A percentile compares a stretch with the other conserved stretches of the same genome.
phyloP scores from a whole-genome alignment of 2,113 vertebrate species.

The Chamaea fasciata region DNA sequence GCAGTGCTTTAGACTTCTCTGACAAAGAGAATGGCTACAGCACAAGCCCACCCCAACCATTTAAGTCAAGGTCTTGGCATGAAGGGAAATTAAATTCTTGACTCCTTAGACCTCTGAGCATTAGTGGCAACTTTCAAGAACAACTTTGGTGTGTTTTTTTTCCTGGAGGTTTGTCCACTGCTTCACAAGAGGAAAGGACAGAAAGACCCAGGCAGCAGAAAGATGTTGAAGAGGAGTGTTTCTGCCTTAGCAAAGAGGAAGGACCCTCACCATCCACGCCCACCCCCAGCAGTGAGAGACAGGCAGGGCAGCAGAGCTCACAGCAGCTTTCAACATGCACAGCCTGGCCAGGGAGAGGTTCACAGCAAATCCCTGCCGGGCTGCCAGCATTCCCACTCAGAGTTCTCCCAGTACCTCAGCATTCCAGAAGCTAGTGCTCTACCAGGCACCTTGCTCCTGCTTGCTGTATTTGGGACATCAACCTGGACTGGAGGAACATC shows the following conservation, averaged over 20 bases:
- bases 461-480: background rate
- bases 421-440: background rate
- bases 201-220: background rate
- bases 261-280: background rate
- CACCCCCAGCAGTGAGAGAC: fast-evolving
- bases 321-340: background rate
- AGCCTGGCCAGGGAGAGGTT: background rate
- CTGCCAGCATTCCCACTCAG: background rate
- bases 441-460: background rate
- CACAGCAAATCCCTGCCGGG: background rate
- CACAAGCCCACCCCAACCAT: background rate
- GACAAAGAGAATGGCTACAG: background rate
- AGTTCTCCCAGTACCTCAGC: fast-evolving
- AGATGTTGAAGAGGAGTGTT: background rate
- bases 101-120: background rate
- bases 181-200: background rate
- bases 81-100: background rate
- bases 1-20: background rate
- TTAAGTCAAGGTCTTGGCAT: background rate
- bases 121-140: background rate
- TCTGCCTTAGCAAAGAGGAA: background rate
- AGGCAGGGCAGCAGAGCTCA: background rate
- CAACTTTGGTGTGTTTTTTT: background rate
- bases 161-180: background rate
- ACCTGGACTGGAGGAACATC: background rate